These are phyloP conservation scores for Drosophila paulistorum DNA, from an alignment of 1,140 invertebrate genomes.

Conservation along the genomic window DNA sequence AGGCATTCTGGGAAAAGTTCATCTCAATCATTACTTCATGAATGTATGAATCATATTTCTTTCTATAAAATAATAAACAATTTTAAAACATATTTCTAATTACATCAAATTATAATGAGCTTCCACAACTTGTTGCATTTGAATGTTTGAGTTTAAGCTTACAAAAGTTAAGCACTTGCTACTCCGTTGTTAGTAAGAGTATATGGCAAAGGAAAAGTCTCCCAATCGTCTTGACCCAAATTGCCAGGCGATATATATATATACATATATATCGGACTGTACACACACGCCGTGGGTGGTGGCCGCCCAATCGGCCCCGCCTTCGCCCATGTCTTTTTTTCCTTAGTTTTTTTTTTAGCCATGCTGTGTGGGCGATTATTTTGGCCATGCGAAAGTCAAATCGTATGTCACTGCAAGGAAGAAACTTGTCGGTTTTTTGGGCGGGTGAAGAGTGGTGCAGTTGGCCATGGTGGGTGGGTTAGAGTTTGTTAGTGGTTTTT, in stretches of 20 bases:
- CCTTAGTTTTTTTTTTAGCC: neutral
- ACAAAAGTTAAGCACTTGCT: neutral
- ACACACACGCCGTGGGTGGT: conserved; percentile 45
- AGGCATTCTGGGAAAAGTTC: no score
- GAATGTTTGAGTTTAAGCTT: no score
- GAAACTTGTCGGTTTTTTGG: conserved; percentile 4
- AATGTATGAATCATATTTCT: no score
- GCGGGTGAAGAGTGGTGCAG: conserved; percentile 10
- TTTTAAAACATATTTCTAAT: no score
- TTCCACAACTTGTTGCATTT: no score
- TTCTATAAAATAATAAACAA: no score
- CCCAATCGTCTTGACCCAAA: conserved; percentile 50
- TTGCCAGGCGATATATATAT: no score
- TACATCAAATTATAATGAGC: no score
- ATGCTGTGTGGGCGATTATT: conserved; percentile 44
- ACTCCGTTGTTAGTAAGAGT: conserved; percentile 19
- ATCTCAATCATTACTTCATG: no score
- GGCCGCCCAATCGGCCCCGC: conserved; percentile 11
- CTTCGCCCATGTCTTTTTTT: conserved; percentile 36
- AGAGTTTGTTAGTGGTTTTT: conserved; percentile 12
- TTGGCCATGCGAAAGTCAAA: conserved; percentile 42
- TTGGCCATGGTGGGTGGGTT: conserved; percentile 32
- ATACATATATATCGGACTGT: conserved; percentile 3
- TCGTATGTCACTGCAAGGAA: conserved; percentile 39
- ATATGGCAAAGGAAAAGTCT: conserved; percentile 58